phyloP scores from a whole-genome alignment of 64 coral and sea anemone species.

The Exaiptasia diaphana region DNA sequence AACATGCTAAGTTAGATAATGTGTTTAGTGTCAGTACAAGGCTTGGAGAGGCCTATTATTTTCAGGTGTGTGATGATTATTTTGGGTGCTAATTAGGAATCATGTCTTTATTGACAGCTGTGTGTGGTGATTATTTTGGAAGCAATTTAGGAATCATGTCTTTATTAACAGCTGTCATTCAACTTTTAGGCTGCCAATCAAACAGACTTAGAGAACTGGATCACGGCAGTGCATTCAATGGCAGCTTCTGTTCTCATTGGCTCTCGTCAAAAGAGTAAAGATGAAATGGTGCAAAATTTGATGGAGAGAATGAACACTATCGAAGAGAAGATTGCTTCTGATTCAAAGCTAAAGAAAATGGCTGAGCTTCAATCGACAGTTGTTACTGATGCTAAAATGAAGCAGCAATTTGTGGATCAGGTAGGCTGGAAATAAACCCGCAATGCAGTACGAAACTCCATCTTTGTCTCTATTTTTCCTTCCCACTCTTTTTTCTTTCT shows the following conservation, averaged over 20 bases:
- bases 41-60: slow-evolving; percentile 91
- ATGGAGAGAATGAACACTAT: slow-evolving; percentile 42
- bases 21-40: slow-evolving; percentile 96
- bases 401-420: slow-evolving; percentile 89
- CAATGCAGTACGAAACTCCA: no score
- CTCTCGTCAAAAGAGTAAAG: slow-evolving; percentile 64
- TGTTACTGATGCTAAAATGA: slow-evolving; percentile 89
- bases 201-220: slow-evolving; percentile 92
- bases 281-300: slow-evolving; percentile 69
- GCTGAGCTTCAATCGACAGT: slow-evolving; percentile 94
- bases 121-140: no score
- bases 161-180: not conserved
- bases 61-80: slow-evolving; percentile 71
- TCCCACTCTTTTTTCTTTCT: not conserved
- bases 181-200: slow-evolving; percentile 78
- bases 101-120: no score
- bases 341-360: slow-evolving; percentile 98
- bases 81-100: no score
- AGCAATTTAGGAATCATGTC: not conserved
- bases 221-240: slow-evolving; percentile 84
- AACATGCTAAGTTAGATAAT: slow-evolving; percentile 94
- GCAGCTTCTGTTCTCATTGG: slow-evolving; percentile 71
- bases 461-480: no score
- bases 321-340: slow-evolving; percentile 76
- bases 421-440: slow-evolving; percentile 7